Base-by-base conservation (phyloP, 2,888 invertebrate genomes). In the Drosophila setosimentum region DNA sequence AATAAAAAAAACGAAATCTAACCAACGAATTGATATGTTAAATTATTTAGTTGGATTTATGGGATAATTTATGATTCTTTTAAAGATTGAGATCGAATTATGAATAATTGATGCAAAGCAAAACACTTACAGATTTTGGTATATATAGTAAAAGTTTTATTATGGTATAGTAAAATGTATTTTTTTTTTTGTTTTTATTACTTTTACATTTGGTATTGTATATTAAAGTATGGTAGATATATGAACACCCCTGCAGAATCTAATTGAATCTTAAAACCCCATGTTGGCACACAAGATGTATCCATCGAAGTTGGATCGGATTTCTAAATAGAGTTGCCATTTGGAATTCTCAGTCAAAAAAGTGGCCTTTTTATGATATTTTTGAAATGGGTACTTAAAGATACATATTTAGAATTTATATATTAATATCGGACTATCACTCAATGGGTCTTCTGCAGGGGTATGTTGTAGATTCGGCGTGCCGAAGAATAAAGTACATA, bases 1-100 rank as follows among this genome's bases (percentile, higher is more conserved):
- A 78, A 78, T 83, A 82, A 89, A 85, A 54, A 54, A 55, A 73
- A 68, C 82, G 82, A 87, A 75, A 82, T 87, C 90, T 85, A 85
- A 85, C 85, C 69, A 85, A 77, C 90, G 90, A 85, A 73, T 75
- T 35, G 59, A 50, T 53, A 42, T 49, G 67, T 51, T 54, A 67
- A 61, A 58, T 71, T 49, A 73, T 71, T 78, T 48, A 42, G 55
- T 69, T 76, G 61, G 69, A 27, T 37, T 21, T n/a, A 40, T 65
- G 68, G 69, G 68, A 29, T 40, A 2, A 21, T 11, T 35, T 21
- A 58, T 27, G 30, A n/a, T 8, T 32, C 51, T 27, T 33, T 21
- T 32, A n/a, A 1, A 37, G 27, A 37, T 48, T 7, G 18, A 35
- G 18, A 24, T 7, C 21, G 13, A 2, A 16, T 21, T 21, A 65